Evolutionary conservation across 2,113 vertebrate species (phyloP).

Genomic region (Polypterus senegalus): DNA sequence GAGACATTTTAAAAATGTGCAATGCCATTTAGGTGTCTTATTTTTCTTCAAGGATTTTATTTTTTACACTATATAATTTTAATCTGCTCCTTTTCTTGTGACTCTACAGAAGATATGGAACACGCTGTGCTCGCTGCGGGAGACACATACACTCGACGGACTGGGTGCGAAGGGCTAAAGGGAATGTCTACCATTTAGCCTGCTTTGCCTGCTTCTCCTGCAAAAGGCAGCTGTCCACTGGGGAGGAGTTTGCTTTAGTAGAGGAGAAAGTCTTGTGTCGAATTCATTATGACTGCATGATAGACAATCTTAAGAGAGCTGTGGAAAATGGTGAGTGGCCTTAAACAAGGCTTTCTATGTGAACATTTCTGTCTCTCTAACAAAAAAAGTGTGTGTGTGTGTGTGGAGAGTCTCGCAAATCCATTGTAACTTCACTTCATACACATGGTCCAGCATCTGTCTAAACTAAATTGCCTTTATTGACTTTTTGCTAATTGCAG

Average conservation of each 20-base stretch:
- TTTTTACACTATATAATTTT: not conserved
- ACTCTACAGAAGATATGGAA: conserved; percentile 75
- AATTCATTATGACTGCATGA: conserved; percentile 91
- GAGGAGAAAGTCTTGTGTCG: conserved; percentile 91
- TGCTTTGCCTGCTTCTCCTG: conserved; percentile 97
- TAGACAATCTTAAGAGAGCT: conserved; percentile 92
- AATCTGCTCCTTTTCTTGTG: not conserved
- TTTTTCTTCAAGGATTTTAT: not conserved
- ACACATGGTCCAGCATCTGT: not conserved
- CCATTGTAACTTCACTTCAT: not conserved
- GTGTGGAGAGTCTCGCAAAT: not conserved
- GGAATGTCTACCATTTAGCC: conserved; percentile 87
- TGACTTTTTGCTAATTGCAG: conserved; percentile 37
- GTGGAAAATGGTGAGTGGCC: conserved; percentile 76
- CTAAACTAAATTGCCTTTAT: not conserved
- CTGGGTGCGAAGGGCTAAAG: conserved; percentile 92
- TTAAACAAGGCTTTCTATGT: not conserved
- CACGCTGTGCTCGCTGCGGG: conserved; percentile 87
- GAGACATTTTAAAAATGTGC: not conserved
- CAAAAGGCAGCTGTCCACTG: conserved; percentile 90
- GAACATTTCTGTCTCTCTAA: not conserved
- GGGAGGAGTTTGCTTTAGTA: conserved; percentile 93
- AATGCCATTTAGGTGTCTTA: not conserved
- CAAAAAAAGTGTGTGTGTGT: not conserved
- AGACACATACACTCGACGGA: conserved; percentile 89